Conservation (phyloP, 2,113 vertebrate species). For the Chunga burmeisteri region DNA sequence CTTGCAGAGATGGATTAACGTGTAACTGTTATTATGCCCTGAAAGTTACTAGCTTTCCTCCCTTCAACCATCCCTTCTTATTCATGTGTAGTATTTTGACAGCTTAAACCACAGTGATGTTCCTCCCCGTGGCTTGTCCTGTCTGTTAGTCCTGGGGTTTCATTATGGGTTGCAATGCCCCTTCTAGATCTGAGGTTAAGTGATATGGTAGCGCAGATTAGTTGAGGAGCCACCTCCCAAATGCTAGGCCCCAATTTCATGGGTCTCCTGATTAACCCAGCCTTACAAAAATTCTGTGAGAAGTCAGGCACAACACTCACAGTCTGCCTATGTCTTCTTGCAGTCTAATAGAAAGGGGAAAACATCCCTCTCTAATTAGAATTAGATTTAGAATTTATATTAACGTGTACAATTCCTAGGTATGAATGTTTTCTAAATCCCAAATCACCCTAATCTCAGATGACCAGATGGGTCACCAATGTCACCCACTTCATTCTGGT, state of each 20-base stretch:
- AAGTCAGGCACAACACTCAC: background rate
- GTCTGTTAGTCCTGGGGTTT: background rate
- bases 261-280: background rate
- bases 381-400: background rate
- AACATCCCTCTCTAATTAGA: background rate
- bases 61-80: background rate
- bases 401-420: background rate
- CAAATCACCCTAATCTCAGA: background rate
- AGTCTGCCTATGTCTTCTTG: background rate
- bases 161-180: background rate
- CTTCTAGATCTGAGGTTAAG: background rate
- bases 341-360: background rate
- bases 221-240: background rate
- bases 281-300: background rate
- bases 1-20: background rate
- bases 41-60: background rate
- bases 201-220: background rate
- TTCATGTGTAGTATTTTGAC: background rate
- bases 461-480: background rate
- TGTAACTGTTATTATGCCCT: background rate
- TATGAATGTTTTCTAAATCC: background rate
- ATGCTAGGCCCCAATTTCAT: background rate
- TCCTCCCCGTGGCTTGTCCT: background rate
- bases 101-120: background rate
- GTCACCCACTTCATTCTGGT: background rate